A percentile compares a stretch with the other conserved stretches of the same genome.
phyloP scores from a whole-genome alignment of 2,797 vertebrate genomes.

The Myotis planiceps region DNA sequence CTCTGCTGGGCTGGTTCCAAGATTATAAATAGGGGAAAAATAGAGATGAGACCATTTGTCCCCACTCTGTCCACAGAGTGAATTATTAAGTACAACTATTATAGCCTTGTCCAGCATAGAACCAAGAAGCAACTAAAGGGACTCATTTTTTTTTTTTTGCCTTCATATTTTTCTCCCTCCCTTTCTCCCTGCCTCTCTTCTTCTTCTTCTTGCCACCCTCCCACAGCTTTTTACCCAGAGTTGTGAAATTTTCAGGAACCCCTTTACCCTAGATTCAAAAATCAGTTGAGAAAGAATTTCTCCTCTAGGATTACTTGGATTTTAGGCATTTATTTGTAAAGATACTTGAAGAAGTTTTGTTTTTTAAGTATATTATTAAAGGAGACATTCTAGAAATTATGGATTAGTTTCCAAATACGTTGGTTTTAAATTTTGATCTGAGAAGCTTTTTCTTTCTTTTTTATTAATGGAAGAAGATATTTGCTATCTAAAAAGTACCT shows the following conservation, averaged over 20 bases:
- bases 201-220: neutral
- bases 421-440: slow-evolving; percentile 44
- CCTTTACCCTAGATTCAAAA: slow-evolving; percentile 28
- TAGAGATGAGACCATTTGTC: neutral
- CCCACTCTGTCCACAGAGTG: neutral
- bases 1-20: neutral
- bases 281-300: slow-evolving; percentile 1
- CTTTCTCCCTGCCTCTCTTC: neutral
- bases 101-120: neutral
- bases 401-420: neutral
- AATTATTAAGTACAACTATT: neutral
- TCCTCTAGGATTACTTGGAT: slow-evolving; percentile 9
- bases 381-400: slow-evolving; percentile 12
- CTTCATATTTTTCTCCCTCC: neutral
- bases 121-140: neutral
- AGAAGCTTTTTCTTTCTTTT: neutral
- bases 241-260: slow-evolving; percentile 2
- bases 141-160: neutral
- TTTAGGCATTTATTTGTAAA: slow-evolving; percentile 13
- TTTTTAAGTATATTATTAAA: slow-evolving; percentile 36
- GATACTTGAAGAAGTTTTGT: neutral
- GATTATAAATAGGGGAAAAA: neutral
- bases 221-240: neutral
- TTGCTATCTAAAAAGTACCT: neutral
- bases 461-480: slow-evolving; percentile 1